Evolutionary conservation across 2,888 invertebrate species (phyloP), one percentile per base, ranked within the genome.

Genomic region (Imbricaverruca yamaguchii): DNA sequence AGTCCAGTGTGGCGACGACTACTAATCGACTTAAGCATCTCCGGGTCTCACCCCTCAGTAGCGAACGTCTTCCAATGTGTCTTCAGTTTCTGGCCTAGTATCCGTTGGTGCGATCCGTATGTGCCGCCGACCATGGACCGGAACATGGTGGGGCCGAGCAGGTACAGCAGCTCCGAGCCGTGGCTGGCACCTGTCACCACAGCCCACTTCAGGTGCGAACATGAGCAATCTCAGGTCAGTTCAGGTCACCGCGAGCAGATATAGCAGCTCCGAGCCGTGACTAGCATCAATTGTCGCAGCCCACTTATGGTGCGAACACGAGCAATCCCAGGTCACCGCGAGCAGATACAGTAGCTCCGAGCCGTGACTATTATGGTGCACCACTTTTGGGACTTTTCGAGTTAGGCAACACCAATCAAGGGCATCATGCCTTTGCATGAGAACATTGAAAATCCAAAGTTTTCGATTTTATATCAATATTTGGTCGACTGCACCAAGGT

Each of bases 141-240:
- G 79, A 15, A 80, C 81, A 81, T 80, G n/a, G 21, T 55, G 2
- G 81, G 81, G 10, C 81, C 81, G 25, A 81, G 80, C 55, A 81
- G 80, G 55, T 81, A 81, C 39, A 79, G 53, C 63, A 81, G 63
- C 79, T 81, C 80, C 8, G 81, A 79, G 23, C 81, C 81, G 80
- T 81, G 81, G 1, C 80, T 21, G 23, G 81, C 78, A 21, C 79
- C 61, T 65, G 81, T n/a, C n/a, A n/a, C n/a, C n/a, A n/a, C n/a
- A n/a, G n/a, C n/a, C n/a, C n/a, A n/a, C n/a, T n/a, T n/a, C n/a
- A n/a, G n/a, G n/a, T n/a, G n/a, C n/a, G n/a, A n/a, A n/a, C n/a
- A n/a, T n/a, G n/a, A n/a, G n/a, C n/a, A n/a, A n/a, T n/a, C n/a
- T n/a, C n/a, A n/a, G n/a, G n/a, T n/a, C n/a, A n/a, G n/a, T n/a